A percentile compares a stretch with the other conserved stretches of the same genome.
phyloP scores from a whole-genome alignment of 2,888 invertebrate genomes.

The Drosophila anomalata region DNA sequence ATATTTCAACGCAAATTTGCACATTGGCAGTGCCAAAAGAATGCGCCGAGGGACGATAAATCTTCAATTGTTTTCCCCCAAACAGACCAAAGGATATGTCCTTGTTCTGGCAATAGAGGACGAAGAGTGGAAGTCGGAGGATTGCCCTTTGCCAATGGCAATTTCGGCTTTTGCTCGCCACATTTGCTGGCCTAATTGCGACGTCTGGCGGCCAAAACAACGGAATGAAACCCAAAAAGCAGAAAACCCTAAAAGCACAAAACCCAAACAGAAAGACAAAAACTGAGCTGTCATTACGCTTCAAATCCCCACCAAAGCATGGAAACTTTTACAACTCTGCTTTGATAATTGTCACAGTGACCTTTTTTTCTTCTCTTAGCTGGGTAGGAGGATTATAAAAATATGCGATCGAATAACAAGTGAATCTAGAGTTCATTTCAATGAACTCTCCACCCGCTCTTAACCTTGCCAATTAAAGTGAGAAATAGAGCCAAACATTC shows the following conservation, averaged over 20 bases:
- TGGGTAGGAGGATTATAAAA: slow-evolving; percentile 9
- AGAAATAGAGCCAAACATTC: slow-evolving; percentile 54
- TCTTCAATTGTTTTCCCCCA: slow-evolving; percentile 55
- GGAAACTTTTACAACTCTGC: slow-evolving; percentile 16
- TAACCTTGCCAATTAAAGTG: slow-evolving; percentile 78
- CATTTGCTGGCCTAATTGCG: slow-evolving; percentile 72
- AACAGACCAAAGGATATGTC: slow-evolving; percentile 22
- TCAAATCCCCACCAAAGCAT: slow-evolving; percentile 17
- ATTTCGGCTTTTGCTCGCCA: slow-evolving; percentile 43
- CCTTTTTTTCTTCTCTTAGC: slow-evolving; percentile 48
- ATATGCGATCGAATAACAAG: slow-evolving; percentile 52
- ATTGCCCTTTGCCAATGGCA: slow-evolving; percentile 16
- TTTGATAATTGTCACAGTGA: slow-evolving; percentile 63
- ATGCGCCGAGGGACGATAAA: slow-evolving; percentile 53
- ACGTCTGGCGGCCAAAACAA: slow-evolving; percentile 47
- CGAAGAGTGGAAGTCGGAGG: neutral
- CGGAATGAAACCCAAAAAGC: slow-evolving; percentile 33
- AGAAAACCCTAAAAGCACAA: slow-evolving; percentile 1
- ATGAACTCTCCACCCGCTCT: slow-evolving; percentile 47
- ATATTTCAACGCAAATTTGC: slow-evolving; percentile 32
- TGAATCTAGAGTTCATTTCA: slow-evolving; percentile 54
- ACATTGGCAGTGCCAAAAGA: slow-evolving; percentile 42
- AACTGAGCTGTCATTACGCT: slow-evolving; percentile 26
- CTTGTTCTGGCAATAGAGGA: slow-evolving; percentile 8
- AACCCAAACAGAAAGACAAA: slow-evolving; percentile 25